Evolutionary conservation across 2,888 invertebrate genomes (phyloP), one percentile per base, ranked within the genome.

Genomic region (Phorcus lineatus): DNA sequence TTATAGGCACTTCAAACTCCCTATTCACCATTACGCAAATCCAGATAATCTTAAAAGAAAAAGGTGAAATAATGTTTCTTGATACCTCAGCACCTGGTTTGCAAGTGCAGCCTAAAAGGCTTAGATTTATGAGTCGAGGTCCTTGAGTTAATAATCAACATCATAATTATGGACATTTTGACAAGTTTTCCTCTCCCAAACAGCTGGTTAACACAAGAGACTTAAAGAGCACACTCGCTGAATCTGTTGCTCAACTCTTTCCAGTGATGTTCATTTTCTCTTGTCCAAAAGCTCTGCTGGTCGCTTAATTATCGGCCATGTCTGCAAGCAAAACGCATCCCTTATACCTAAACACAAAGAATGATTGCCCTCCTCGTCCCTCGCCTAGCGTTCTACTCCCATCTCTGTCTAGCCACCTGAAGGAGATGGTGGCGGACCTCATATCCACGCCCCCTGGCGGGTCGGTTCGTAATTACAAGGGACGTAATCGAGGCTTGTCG

Each of bases 401-500:
- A 16, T 31, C 67, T 67, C 70, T 70, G 70, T 70, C 40, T 19
- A 31, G 36, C 36, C 40, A 70, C 70, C 70, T 40, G 31, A 40
- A 36, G 70, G 70, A 70, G 70, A 36, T 22, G 70, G 70, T 70
- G 40, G 70, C 36, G 70, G 70, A 70, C 28, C 70, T 36, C 70
- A 17, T 36, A 19, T 36, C 70, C 36, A n/a, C 70, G 70, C 70
- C 70, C 70, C 31, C 70, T 70, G 40, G 70, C 70, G 70, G 36
- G 70, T 28, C 31, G 70, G 70, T 31, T 19, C 36, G 70, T 70
- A 70, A 70, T 70, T 70, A 70, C 70, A 70, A 36, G 70, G 70
- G 70, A 70, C 31, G 36, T 70, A 70, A 70, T 70, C 70, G 31
- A 70, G 70, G 31, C 36, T 70, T 36, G 70, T 70, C 70, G 36